Conservation (phyloP, 1,140 invertebrate genomes). For the Gryllus bimaculatus region DNA sequence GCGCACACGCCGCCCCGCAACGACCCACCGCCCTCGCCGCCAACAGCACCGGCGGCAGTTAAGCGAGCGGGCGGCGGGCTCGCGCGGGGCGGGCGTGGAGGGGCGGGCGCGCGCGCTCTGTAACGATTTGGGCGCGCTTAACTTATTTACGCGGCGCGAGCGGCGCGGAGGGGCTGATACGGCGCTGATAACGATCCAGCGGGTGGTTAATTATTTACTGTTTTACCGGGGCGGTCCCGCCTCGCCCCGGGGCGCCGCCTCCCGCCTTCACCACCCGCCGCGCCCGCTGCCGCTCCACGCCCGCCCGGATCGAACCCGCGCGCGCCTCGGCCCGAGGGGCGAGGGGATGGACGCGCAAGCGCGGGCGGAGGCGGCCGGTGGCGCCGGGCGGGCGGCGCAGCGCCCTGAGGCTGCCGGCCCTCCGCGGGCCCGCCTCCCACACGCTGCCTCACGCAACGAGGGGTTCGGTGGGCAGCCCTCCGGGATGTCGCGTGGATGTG, state of each 20-base stretch:
- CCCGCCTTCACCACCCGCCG: too few species aligned
- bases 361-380: background rate
- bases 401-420: too few species aligned
- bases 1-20: too few species aligned
- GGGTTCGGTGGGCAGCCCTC: too few species aligned
- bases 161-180: background rate
- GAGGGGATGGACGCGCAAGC: too few species aligned
- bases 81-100: too few species aligned
- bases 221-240: background rate
- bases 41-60: too few species aligned
- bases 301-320: background rate
- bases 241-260: background rate
- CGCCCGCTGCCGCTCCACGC: background rate
- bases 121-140: background rate
- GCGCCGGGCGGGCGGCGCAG: background rate
- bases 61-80: too few species aligned
- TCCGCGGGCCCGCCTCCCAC: too few species aligned
- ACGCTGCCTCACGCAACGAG: too few species aligned
- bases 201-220: background rate
- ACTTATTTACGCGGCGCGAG: background rate
- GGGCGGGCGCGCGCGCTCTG: background rate
- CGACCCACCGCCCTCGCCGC: too few species aligned
- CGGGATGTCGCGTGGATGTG: too few species aligned
- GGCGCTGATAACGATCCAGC: background rate
- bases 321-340: background rate